Evolutionary conservation across 2,888 invertebrate species (phyloP).

Genomic region (Pegoplata infirma): DNA sequence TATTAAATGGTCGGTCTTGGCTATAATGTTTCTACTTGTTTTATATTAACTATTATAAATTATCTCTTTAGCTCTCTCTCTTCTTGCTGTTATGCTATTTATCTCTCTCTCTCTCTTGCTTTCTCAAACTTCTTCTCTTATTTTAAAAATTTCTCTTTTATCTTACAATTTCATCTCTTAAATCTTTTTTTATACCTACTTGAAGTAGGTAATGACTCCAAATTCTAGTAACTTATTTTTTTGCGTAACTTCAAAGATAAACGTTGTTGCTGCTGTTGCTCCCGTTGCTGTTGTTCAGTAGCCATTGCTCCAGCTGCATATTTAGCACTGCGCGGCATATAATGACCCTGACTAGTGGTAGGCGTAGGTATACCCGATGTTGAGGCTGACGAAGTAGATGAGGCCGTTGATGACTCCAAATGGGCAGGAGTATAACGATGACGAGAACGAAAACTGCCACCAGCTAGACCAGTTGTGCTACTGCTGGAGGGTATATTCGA

Average conservation of each 20-base stretch:
- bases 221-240: conserved; percentile 76
- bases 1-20: too few species aligned
- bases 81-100: too few species aligned
- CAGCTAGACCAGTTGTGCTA: not conserved
- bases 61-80: not conserved
- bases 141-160: not conserved
- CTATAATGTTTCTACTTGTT: too few species aligned
- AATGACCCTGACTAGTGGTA: conserved; percentile 66
- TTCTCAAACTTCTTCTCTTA: too few species aligned
- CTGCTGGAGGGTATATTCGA: not conserved
- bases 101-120: not conserved
- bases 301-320: conserved; percentile 60
- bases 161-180: conserved; percentile 31
- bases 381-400: conserved; percentile 71
- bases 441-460: conserved; percentile 35
- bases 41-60: too few species aligned
- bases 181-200: conserved; percentile 43
- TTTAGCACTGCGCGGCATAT: conserved; percentile 65
- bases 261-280: conserved; percentile 68
- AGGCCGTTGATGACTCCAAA: conserved; percentile 71
- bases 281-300: conserved; percentile 67
- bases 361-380: conserved; percentile 73
- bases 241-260: conserved; percentile 75
- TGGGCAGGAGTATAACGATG: conserved; percentile 9
- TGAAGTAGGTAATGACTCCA: conserved; percentile 48